A percentile compares a stretch with the other conserved stretches of the same genome.
These are phyloP conservation scores for Dicerorhinus sumatrensis DNA, from an alignment of 2,113 vertebrate species.

Conservation along the genomic window DNA sequence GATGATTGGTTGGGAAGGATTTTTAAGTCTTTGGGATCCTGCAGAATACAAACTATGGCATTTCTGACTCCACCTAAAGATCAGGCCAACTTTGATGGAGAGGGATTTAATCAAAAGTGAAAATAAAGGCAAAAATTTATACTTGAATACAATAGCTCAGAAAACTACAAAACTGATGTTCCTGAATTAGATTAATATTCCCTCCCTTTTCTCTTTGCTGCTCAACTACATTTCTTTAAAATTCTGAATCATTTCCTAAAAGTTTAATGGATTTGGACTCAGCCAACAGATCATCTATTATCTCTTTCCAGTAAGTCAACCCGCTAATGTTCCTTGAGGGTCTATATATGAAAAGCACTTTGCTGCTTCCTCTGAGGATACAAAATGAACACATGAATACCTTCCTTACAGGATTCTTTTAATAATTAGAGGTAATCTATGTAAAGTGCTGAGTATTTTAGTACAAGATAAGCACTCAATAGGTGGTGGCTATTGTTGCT, in stretches of 20 bases:
- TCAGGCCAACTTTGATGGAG: neutral
- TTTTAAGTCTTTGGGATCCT: neutral
- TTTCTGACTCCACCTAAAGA: neutral
- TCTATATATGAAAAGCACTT: neutral
- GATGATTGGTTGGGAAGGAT: neutral
- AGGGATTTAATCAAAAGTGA: neutral
- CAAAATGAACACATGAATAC: neutral
- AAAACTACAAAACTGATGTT: neutral
- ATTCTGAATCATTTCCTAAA: constrained; percentile 35
- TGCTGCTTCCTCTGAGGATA: neutral
- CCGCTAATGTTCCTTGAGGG: neutral
- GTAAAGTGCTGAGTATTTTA: neutral
- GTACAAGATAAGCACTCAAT: neutral
- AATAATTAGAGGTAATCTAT: neutral
- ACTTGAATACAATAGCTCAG: neutral
- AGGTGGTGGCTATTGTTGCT: neutral
- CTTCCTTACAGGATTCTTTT: neutral
- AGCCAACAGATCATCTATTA: neutral
- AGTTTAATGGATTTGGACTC: constrained; percentile 25
- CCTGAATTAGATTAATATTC: neutral
- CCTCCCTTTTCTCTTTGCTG: neutral
- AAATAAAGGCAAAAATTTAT: neutral
- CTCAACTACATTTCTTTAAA: constrained; percentile 17
- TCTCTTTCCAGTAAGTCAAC: constrained; percentile 16
- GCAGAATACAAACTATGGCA: neutral